These are phyloP conservation scores for Ruditapes philippinarum DNA, from an alignment of 1,140 invertebrate species.

Conservation along the genomic window DNA sequence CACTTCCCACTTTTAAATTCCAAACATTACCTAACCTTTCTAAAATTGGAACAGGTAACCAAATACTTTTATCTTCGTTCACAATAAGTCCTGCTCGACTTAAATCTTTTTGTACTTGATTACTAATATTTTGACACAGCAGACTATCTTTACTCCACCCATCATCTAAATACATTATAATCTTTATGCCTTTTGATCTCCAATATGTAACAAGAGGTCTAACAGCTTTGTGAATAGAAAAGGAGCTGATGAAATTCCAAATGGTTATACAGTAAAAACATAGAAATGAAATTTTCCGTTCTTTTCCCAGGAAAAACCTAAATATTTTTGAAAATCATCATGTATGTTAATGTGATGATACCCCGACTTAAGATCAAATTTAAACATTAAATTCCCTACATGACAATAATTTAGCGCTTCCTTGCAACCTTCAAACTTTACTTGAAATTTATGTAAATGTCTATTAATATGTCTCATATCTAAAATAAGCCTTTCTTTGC, in stretches of 20 bases:
- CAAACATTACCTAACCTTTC: neutral
- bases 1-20: neutral
- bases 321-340: neutral
- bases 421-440: constrained; percentile 22
- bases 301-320: neutral
- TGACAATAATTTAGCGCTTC: constrained; percentile 9
- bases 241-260: neutral
- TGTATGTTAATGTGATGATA: constrained; percentile 28
- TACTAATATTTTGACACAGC: neutral
- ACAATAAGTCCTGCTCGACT: neutral
- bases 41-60: neutral
- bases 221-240: neutral
- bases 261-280: constrained; percentile 6
- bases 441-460: neutral
- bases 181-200: neutral
- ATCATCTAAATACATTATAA: constrained; percentile 10
- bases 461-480: constrained; percentile 2
- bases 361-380: constrained; percentile 15
- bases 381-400: neutral
- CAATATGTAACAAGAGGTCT: neutral
- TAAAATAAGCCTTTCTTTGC: constrained; percentile 7
- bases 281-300: constrained; percentile 1
- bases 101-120: neutral
- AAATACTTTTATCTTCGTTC: neutral
- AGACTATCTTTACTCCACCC: constrained; percentile 35